phyloP scores from a whole-genome alignment of 1,140 invertebrate species.

The Zaprionus davidi region DNA sequence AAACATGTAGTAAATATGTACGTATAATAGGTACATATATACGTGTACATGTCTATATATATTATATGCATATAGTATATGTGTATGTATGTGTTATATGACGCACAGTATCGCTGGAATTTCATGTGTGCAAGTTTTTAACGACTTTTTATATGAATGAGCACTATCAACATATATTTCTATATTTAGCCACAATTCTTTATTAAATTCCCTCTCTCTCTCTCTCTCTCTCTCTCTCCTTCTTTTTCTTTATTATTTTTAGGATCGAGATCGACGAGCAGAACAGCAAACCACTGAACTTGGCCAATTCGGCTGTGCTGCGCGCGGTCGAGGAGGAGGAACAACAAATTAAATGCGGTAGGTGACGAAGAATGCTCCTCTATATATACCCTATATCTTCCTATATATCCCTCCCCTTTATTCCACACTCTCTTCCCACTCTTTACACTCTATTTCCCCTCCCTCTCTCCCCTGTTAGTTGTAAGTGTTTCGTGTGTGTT shows the following conservation, averaged over 20 bases:
- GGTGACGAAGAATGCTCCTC: slow-evolving; percentile 67
- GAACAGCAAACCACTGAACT: slow-evolving; percentile 89
- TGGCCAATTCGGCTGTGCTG: slow-evolving; percentile 92
- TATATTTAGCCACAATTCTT: background rate
- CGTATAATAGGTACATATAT: background rate
- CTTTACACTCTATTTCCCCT: background rate
- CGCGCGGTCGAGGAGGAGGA: slow-evolving; percentile 93
- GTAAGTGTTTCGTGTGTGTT: background rate
- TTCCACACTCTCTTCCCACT: background rate
- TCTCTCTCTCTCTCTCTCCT: background rate
- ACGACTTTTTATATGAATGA: background rate
- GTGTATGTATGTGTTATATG: background rate
- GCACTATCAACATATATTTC: background rate
- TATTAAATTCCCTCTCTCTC: background rate
- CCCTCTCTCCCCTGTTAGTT: background rate
- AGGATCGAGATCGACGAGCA: slow-evolving; percentile 74
- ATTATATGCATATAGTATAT: background rate
- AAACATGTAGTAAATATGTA: background rate
- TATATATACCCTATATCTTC: no score
- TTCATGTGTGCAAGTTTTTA: background rate
- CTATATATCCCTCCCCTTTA: no score
- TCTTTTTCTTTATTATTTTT: slow-evolving; percentile 16
- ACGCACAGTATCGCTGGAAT: slow-evolving; percentile 11
- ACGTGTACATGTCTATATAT: background rate
- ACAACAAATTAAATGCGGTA: slow-evolving; percentile 86